phyloP scores from a whole-genome alignment of 1,140 invertebrate species.

The Teleogryllus occipitalis region DNA sequence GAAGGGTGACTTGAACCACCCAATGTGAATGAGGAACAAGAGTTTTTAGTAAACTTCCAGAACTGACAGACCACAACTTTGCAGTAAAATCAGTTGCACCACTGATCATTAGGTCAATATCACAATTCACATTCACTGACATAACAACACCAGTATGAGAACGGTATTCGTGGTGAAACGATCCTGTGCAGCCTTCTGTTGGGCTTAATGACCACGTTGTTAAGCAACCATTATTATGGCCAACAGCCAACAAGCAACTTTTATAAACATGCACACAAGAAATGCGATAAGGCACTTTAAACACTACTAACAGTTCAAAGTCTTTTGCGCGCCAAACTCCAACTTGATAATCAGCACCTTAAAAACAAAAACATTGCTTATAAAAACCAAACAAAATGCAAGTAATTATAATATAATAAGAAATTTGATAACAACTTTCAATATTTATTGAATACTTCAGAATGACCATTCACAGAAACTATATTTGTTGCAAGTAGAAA shows the following conservation, averaged over 20 bases:
- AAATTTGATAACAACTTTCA: no score
- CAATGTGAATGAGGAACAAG: neutral
- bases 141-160: constrained; percentile 10
- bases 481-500: no score
- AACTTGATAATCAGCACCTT: constrained; percentile 10
- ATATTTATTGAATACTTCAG: no score
- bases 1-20: constrained; percentile 11
- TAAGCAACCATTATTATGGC: constrained; percentile 7
- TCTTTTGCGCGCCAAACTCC: constrained; percentile 9
- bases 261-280: constrained; percentile 7
- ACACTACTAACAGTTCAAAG: neutral
- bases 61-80: neutral
- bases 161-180: neutral
- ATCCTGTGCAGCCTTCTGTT: no score
- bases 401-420: no score
- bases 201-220: neutral
- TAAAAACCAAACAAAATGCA: no score
- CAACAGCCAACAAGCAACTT: neutral
- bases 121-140: neutral
- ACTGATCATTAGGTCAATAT: constrained; percentile 1
- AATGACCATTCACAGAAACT: no score
- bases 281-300: neutral
- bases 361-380: neutral
- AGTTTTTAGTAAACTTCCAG: constrained; percentile 9
- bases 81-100: constrained; percentile 8